Conservation (phyloP, 2,888 invertebrate species). For the Drosophila kanekoi region DNA sequence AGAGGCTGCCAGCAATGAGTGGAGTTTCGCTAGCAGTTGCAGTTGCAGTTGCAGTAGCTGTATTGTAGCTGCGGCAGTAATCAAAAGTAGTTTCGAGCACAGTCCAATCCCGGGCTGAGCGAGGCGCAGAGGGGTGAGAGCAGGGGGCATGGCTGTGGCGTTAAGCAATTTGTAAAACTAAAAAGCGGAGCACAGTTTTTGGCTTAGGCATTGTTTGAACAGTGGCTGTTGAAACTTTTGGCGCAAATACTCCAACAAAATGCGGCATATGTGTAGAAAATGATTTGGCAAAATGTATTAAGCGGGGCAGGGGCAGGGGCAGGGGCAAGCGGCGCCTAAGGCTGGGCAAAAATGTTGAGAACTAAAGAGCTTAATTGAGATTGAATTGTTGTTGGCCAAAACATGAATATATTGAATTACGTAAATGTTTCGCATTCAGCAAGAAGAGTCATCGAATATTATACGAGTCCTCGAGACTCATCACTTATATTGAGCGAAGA, state of each 20-base stretch:
- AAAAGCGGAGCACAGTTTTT: constrained; percentile 49
- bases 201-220: constrained; percentile 49
- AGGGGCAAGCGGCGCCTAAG: background rate
- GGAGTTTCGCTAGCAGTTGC: constrained; percentile 59
- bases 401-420: background rate
- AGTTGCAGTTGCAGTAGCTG: constrained; percentile 43
- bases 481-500: too few relatives aligned
- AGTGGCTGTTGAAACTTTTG: constrained; percentile 64
- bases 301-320: background rate
- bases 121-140: background rate
- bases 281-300: constrained; percentile 42
- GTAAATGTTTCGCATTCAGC: too few relatives aligned
- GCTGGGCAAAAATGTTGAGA: background rate
- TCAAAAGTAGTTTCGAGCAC: constrained; percentile 71
- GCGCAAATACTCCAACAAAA: constrained; percentile 54
- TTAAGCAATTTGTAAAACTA: constrained; percentile 61
- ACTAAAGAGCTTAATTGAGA: constrained; percentile 26
- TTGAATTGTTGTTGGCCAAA: constrained; percentile 2
- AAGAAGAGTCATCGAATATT: too few relatives aligned
- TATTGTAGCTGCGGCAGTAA: constrained; percentile 66
- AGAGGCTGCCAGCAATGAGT: constrained; percentile 50
- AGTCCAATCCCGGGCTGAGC: constrained; percentile 31
- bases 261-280: constrained; percentile 55
- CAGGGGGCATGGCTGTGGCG: background rate
- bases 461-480: too few relatives aligned